These are phyloP conservation scores for Protonemura montana DNA, from an alignment of 2,888 invertebrate genomes.

Conservation along the genomic window DNA sequence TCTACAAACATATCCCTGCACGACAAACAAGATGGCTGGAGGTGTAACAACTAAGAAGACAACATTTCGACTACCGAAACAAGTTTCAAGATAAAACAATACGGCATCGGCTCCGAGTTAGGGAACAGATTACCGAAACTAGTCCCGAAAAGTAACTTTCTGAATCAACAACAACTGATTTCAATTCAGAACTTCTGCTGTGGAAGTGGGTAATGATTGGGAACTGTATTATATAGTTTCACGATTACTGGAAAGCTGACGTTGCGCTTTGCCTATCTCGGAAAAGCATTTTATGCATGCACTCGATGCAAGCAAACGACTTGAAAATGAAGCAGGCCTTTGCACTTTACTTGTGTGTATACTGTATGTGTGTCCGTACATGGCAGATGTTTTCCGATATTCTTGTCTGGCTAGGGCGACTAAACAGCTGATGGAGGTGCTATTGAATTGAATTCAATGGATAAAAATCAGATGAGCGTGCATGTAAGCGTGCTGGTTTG, in stretches of 20 bases:
- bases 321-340: background rate
- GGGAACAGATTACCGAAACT: too few species aligned
- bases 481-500: background rate
- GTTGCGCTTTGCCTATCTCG: background rate
- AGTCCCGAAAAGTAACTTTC: background rate
- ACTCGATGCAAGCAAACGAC: background rate
- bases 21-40: background rate
- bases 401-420: background rate
- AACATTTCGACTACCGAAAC: background rate
- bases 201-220: background rate
- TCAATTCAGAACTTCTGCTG: background rate
- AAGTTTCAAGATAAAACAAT: background rate
- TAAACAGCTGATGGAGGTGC: conserved; percentile 4
- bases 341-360: background rate
- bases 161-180: background rate
- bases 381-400: background rate
- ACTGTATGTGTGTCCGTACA: too few species aligned
- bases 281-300: background rate
- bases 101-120: background rate
- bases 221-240: background rate
- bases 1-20: too few species aligned
- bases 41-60: background rate
- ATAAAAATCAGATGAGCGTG: background rate
- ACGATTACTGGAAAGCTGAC: background rate
- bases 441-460: conserved; percentile 5